Evolutionary conservation across 1,140 invertebrate genomes (phyloP), one percentile per base, ranked within the genome.

Genomic region (Spodoptera frugiperda): DNA sequence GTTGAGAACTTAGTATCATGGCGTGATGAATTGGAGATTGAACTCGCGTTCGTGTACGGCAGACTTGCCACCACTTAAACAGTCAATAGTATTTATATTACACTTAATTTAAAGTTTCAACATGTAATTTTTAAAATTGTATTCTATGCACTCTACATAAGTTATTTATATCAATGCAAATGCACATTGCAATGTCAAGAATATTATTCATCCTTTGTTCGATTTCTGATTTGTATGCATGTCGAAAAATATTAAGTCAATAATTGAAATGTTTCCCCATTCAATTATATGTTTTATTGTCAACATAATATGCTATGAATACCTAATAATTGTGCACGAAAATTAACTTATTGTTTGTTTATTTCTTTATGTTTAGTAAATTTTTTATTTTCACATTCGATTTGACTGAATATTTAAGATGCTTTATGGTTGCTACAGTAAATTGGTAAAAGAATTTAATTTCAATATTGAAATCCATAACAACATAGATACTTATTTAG

Each of bases 191-290:
- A 21, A 33, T 68, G 65, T 53, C 65, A 68, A 49, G n/a, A 46
- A 68, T n/a, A 68, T 53, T 51, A 53, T 68, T 30, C 19, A 49
- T 68, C 48, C 65, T 68, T 68, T 68, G 65, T 68, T 17, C 21
- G 39, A 14, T 11, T 33, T 6, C 46, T 30, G 25, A 53, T 68
- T 68, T 30, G 65, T 68, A 68, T 68, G 65, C 65, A 3, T 25
- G 51, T 68, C 48, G 65, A 46, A 68, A 53, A 30, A 15, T 49
- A 25, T 48, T 15, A 21, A 14, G 63, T 49, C 46, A 30, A 30
- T 49, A 39, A 30, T 15, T 33, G 61, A 53, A 9, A 51, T 53
- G 48, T 33, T 51, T 68, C 10, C 53, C 39, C 46, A 53, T 68
- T 68, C 17, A 49, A 30, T 11, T 8, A 53, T 53, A 68, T 25